phyloP scores from a whole-genome alignment of 2,113 vertebrate species.

The Natator depressus region DNA sequence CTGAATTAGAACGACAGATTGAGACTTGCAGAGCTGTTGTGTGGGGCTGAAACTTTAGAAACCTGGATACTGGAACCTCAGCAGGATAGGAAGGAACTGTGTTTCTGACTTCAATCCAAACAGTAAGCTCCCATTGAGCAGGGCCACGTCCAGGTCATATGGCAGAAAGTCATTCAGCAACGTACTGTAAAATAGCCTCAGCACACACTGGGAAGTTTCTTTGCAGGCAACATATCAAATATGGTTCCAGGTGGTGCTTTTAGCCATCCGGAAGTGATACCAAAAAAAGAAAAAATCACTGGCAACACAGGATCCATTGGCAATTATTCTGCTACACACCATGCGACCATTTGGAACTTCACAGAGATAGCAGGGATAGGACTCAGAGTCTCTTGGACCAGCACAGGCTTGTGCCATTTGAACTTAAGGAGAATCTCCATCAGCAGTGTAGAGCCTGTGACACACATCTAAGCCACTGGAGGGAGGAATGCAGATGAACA shows the following conservation, averaged over 20 bases:
- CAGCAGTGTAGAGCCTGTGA: background rate
- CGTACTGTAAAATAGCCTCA: background rate
- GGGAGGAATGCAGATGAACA: background rate
- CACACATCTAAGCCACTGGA: background rate
- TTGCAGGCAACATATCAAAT: background rate
- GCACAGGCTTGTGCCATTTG: background rate
- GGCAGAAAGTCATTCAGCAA: constrained; percentile 18
- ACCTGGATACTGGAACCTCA: background rate
- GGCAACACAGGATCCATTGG: background rate
- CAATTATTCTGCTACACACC: background rate
- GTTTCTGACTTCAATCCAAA: background rate
- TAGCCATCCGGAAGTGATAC: background rate
- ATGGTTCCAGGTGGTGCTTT: background rate
- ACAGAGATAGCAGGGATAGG: background rate
- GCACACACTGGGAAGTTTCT: constrained; percentile 6
- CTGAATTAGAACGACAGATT: background rate
- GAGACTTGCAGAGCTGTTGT: background rate
- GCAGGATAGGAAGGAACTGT: background rate
- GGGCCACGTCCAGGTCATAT: background rate
- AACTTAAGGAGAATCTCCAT: background rate
- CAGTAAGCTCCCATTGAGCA: background rate
- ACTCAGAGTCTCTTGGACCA: background rate
- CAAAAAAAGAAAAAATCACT: background rate
- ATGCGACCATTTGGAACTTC: background rate
- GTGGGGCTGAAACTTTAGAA: background rate